Base-by-base conservation (phyloP, 1,140 invertebrate species). In the Telenomus remus region DNA sequence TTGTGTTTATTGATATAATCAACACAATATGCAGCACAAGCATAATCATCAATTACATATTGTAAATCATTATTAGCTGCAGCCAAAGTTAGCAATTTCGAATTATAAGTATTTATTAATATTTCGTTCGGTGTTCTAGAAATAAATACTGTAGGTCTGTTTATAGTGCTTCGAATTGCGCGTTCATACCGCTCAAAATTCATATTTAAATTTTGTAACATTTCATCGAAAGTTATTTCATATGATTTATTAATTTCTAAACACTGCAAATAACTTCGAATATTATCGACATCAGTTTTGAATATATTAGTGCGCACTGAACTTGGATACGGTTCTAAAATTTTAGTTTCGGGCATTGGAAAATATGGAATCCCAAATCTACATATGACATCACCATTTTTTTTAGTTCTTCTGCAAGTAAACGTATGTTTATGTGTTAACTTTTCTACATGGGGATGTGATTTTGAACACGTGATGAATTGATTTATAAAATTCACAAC, bases 1-100 rank as follows among this genome's bases (percentile, higher is more conserved):
- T 85, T 84, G 6, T 59, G 78, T 74, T 87, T 85, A 59, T 86
- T 86, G 0, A 86, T 73, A 65, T 86, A 89, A 49, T 83, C 73
- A 5, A 83, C 77, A 27, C 81, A 70, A 49, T 84, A 85, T 4
- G 53, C 60, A 19, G 82, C 86, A 79, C 83, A 87, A 1, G 83
- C 81, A 73, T 87, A 85, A 27, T 49, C 49, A 53, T 66, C 61
- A 27, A 44, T 11, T 9, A 73, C 49, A 35, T 59, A 64, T 43
- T 73, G 61, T 27, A 73, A 19, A 55, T 73, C 70, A 42, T 60
- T 73, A 13, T 73, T 73, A 15, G 70, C 65, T 60, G 46, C 33
- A 7, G 65, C n/a, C 27, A 66, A 13, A 15, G 53, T 65, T 3
- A 73, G 42, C 39, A 73, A 37, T 15, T 35, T 46, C 1, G 49